A percentile compares a stretch with the other conserved stretches of the same genome.
Evolutionary conservation across 1,140 invertebrate species (phyloP).

Genomic region (Drosophila tani): DNA sequence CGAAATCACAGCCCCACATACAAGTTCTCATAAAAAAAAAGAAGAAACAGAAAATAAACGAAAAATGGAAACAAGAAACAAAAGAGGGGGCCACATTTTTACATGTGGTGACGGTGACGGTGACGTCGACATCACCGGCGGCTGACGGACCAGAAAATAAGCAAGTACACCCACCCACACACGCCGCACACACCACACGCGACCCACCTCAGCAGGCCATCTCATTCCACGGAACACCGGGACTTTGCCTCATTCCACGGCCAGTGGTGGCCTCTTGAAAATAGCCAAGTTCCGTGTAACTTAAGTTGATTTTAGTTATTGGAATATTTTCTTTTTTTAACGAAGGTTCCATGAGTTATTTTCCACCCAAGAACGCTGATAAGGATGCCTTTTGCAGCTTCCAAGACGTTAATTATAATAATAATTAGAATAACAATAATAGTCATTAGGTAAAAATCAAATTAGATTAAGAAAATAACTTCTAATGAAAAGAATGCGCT

Average conservation of each 20-base stretch:
- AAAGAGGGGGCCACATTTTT: slow-evolving; percentile 61
- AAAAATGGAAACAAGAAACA: slow-evolving; percentile 42
- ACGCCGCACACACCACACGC: background rate
- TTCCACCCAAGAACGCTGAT: too few relatives aligned
- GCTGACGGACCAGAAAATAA: slow-evolving; percentile 82
- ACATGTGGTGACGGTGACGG: slow-evolving; percentile 74
- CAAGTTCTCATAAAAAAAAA: slow-evolving; percentile 15
- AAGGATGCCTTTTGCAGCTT: too few relatives aligned
- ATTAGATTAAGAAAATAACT: too few relatives aligned
- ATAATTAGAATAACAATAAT: too few relatives aligned
- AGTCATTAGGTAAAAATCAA: too few relatives aligned
- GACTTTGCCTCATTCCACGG: slow-evolving; percentile 10
- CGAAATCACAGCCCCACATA: slow-evolving; percentile 67
- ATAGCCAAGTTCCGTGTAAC: background rate
- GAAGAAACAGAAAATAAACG: background rate
- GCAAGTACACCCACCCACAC: slow-evolving; percentile 59
- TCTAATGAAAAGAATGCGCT: background rate
- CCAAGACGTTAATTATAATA: too few relatives aligned
- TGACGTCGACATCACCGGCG: slow-evolving; percentile 67
- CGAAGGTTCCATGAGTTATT: background rate
- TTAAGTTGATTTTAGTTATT: too few relatives aligned
- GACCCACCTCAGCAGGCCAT: slow-evolving; percentile 13
- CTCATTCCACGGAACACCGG: slow-evolving; percentile 2
- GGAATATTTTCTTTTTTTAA: background rate
- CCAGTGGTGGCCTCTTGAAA: slow-evolving; percentile 7